Base-by-base conservation (phyloP, 2,888 invertebrate genomes). In the Brachypterus glaber region DNA sequence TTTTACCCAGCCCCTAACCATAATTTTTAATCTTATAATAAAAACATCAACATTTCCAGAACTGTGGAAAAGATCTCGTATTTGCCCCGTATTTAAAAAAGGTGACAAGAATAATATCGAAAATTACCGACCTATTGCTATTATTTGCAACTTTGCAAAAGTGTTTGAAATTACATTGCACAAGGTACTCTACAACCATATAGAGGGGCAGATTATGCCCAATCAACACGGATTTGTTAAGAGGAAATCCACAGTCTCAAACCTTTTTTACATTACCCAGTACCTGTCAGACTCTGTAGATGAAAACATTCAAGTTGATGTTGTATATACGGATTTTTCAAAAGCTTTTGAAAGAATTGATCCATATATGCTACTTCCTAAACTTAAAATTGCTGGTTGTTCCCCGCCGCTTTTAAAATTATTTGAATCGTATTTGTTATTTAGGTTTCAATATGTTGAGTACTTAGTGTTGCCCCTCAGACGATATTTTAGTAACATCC, bases 11-110 rank as follows among this genome's bases (percentile, higher is more conserved):
- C 41, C 41, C 9, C 13, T 37, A 11, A 30, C 17, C 9, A 24
- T 27, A 3, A 21, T 40, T 15, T 37, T 40, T 33, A 40, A 40
- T 34, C 17, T 40, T 14, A 14, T 21, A n/a, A 24, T 36, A 27
- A 32, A 25, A 14, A 31, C 36, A 3, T 27, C 21, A 3, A 30
- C 12, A 18, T 35, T 35, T 18, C 40, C 32, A n/a, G 31, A 31
- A 4, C 8, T 32, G 7, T 40, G 35, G 32, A 40, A 40, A 17
- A 14, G 17, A 4, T 14, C 35, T 14, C 26, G 30, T n/a, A 17
- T 39, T 11, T 39, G 35, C 17, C 39, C 35, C 17, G 27, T 35
- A 17, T 32, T 35, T 27, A 40, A 40, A 29, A 39, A 39, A 12
- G 34, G 34, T n/a, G 30, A 30, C 16, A 39, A 21, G 17, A 9